Base-by-base conservation (phyloP, 2,888 invertebrate species). In the Acrobasis suavella region DNA sequence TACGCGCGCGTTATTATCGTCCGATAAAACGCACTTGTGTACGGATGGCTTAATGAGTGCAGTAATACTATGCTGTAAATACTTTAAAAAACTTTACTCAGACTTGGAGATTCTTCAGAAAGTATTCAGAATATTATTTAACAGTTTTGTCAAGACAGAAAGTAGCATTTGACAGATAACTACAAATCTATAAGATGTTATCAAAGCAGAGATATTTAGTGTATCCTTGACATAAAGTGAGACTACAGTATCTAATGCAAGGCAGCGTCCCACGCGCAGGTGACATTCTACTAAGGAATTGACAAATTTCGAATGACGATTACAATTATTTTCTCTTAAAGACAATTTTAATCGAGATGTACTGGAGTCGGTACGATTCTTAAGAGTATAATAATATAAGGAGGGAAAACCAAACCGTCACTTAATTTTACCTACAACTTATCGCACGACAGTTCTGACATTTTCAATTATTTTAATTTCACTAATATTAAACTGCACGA, bases 111-210 rank as follows among this genome's bases (percentile, higher is more conserved):
- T 78, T 77, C 70, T 71, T 74, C 64, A 71, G 64, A 69, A 74
- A 66, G 67, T 65, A 66, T 60, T 56, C 42, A 62, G 49, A 55
- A 64, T 63, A 67, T 52, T 8, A 55, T 12, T 37, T 50, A 22
- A 54, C 75, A 81, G 84, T 86, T 87, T 85, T 86, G 85, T 86
- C 89, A 87, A 89, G 84, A 87, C 83, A 72, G 50, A 64, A 68
- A 67, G 72, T 67, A 58, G 67, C 51, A 62, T 70, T 71, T 64
- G 66, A 75, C 61, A 74, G 64, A 76, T 64, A 32, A 32, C 65
- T 65, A 70, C 52, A 32, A 65, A 69, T 56, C 65, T 49, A 67
- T 68, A 49, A 46, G 46, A 46, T 46, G 58, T 62, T 22, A 17
- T 42, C 52, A 42, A 54, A 66, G 60, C 51, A 54, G 17, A 60